phyloP scores from a whole-genome alignment of 2,888 invertebrate genomes.

The Dicyrtoma fusca region DNA sequence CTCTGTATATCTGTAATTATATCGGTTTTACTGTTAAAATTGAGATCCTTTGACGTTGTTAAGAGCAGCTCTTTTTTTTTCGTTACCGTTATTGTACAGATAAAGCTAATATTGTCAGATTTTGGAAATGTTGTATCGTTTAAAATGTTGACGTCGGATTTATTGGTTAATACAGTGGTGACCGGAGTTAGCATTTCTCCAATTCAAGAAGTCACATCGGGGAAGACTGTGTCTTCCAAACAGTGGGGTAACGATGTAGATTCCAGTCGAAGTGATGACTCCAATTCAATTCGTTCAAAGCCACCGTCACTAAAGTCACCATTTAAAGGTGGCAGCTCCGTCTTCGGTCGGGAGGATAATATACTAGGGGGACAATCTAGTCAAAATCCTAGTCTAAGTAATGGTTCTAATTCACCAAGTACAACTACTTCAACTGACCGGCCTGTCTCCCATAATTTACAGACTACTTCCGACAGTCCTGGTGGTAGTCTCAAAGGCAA shows the following conservation, averaged over 20 bases:
- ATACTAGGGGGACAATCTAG: slow-evolving; percentile 25
- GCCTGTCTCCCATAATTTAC: slow-evolving; percentile 17
- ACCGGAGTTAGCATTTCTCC: slow-evolving; percentile 24
- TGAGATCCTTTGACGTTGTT: too few species aligned
- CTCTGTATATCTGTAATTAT: background rate
- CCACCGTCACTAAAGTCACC: slow-evolving; percentile 20
- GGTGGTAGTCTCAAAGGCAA: slow-evolving; percentile 3
- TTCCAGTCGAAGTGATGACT: background rate
- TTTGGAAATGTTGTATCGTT: too few species aligned
- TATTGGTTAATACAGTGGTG: slow-evolving; percentile 18
- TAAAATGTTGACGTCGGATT: background rate
- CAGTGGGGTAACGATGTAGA: slow-evolving; percentile 27
- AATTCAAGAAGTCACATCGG: slow-evolving; percentile 24
- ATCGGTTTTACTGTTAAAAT: background rate
- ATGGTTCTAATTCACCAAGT: slow-evolving; percentile 28
- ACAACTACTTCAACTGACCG: slow-evolving; percentile 27
- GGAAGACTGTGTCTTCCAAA: slow-evolving; percentile 11
- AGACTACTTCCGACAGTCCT: slow-evolving; percentile 1
- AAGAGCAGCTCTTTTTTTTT: too few species aligned
- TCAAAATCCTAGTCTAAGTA: slow-evolving; percentile 29
- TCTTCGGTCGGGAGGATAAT: background rate
- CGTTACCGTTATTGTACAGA: background rate
- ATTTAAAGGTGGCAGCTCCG: slow-evolving; percentile 7
- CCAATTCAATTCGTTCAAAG: slow-evolving; percentile 10
- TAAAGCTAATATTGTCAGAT: background rate